These are phyloP conservation scores for Pipistrellus pipistrellus DNA, from an alignment of 2,797 vertebrate species.

Conservation along the genomic window DNA sequence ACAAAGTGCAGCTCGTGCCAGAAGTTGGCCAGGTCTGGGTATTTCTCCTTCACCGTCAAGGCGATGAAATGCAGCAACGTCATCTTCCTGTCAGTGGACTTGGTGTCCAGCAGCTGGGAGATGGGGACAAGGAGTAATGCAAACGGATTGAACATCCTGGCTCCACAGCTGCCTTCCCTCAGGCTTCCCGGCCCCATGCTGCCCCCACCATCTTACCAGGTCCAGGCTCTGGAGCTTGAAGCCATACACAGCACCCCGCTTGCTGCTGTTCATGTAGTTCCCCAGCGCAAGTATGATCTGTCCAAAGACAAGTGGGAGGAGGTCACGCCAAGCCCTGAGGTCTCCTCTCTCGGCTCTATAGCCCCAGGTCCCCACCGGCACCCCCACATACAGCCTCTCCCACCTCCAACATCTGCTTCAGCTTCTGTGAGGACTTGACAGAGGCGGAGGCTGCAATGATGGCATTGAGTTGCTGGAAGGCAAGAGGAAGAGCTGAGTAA, in stretches of 20 bases:
- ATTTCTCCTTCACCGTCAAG: constrained; percentile 96
- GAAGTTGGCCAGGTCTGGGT: constrained; percentile 95
- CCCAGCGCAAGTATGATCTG: constrained; percentile 97
- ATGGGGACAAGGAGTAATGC: background rate
- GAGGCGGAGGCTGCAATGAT: constrained; percentile 97
- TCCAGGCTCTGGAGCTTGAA: constrained; percentile 99
- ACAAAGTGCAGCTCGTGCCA: constrained; percentile 97
- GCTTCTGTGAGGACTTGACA: constrained; percentile 95
- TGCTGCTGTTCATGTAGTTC: constrained; percentile 99
- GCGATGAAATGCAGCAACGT: constrained; percentile 98
- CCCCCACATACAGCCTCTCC: background rate
- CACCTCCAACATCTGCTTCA: constrained; percentile 97
- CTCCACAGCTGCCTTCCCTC: background rate
- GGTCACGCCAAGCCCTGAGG: background rate
- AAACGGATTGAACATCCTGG: background rate
- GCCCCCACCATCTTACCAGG: constrained; percentile 90
- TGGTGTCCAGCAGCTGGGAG: constrained; percentile 96
- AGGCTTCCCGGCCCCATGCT: background rate
- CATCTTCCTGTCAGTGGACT: constrained; percentile 98
- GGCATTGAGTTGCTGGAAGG: constrained; percentile 94
- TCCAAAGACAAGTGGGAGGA: background rate
- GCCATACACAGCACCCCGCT: constrained; percentile 96
- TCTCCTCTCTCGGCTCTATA: background rate
- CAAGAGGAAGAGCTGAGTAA: constrained; percentile 25
- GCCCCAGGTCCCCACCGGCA: background rate